Evolutionary conservation across 2,888 invertebrate species (phyloP).

Genomic region (Drosophila melanosoma): DNA sequence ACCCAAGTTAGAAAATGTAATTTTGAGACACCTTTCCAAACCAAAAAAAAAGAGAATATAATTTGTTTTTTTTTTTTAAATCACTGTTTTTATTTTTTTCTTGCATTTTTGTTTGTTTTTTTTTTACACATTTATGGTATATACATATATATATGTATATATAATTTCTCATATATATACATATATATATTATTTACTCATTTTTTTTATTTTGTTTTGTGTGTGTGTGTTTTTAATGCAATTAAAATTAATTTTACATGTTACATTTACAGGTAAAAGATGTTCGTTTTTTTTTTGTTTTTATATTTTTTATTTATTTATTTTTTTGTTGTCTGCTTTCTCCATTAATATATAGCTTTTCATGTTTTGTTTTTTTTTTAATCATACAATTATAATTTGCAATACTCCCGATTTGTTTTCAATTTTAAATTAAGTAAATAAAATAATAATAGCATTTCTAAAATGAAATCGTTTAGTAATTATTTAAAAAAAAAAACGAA

Average conservation of each 20-base stretch:
- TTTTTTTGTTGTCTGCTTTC: slow-evolving; percentile 47
- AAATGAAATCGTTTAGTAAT: slow-evolving; percentile 70
- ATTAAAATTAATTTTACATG: slow-evolving; percentile 76
- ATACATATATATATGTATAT: slow-evolving; percentile 37
- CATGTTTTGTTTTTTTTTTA: slow-evolving; percentile 34
- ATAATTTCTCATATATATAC: slow-evolving; percentile 38
- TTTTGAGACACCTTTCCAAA: neutral
- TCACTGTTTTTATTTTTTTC: slow-evolving; percentile 60
- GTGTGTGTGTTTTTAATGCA: slow-evolving; percentile 37
- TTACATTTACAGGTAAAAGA: slow-evolving; percentile 78
- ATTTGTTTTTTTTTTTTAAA: slow-evolving; percentile 48
- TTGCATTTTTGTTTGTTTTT: slow-evolving; percentile 72
- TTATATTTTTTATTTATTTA: slow-evolving; percentile 14
- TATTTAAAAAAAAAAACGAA: slow-evolving; percentile 19
- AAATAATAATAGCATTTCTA: slow-evolving; percentile 61
- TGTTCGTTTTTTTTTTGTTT: slow-evolving; percentile 41
- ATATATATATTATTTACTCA: slow-evolving; percentile 34
- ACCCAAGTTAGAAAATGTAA: neutral
- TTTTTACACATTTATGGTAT: slow-evolving; percentile 74
- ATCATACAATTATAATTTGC: slow-evolving; percentile 64
- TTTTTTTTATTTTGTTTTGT: slow-evolving; percentile 40
- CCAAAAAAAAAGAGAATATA: neutral
- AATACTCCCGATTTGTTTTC: slow-evolving; percentile 76
- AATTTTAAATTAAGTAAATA: slow-evolving; percentile 57
- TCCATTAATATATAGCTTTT: slow-evolving; percentile 48